Conservation (phyloP, 2,797 vertebrate species). For the Eurystomus glaucurus region DNA sequence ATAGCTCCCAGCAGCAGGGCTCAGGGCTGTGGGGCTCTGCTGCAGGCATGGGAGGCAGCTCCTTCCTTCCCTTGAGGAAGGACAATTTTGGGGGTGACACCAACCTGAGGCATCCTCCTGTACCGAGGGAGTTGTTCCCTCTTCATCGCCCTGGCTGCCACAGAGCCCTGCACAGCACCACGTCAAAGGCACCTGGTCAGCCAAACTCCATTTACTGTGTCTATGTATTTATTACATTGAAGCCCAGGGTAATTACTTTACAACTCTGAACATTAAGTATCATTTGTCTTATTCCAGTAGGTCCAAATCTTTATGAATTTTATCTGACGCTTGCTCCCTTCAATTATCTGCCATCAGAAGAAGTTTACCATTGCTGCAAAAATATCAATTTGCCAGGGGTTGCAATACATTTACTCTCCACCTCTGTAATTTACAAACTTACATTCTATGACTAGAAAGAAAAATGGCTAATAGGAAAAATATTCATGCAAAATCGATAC, state of each 20-base stretch:
- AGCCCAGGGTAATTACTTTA: constrained; percentile 60
- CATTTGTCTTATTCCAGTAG: constrained; percentile 47
- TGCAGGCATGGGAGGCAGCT: background rate
- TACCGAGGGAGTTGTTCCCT: accelerated
- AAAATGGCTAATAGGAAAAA: constrained; percentile 55
- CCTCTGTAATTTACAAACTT: constrained; percentile 65
- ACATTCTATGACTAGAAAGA: constrained; percentile 59
- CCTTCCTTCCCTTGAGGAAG: background rate
- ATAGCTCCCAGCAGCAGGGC: background rate
- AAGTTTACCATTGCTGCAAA: constrained; percentile 52
- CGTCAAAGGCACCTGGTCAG: constrained; percentile 1
- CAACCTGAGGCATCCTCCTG: accelerated
- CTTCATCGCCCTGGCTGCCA: accelerated
- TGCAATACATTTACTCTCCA: constrained; percentile 43
- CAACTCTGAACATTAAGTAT: constrained; percentile 48
- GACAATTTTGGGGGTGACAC: background rate
- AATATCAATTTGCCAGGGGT: constrained; percentile 65
- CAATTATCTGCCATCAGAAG: constrained; percentile 49
- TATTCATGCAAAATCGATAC: background rate
- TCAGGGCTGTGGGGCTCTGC: background rate
- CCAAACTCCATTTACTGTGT: constrained; percentile 20
- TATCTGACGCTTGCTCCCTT: constrained; percentile 13
- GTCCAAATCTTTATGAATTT: constrained; percentile 55
- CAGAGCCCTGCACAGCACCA: accelerated
- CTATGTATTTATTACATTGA: constrained; percentile 38